Evolutionary conservation across 2,113 vertebrate species (phyloP), one percentile per base, ranked within the genome.

Genomic region (Probosciger aterrimus): DNA sequence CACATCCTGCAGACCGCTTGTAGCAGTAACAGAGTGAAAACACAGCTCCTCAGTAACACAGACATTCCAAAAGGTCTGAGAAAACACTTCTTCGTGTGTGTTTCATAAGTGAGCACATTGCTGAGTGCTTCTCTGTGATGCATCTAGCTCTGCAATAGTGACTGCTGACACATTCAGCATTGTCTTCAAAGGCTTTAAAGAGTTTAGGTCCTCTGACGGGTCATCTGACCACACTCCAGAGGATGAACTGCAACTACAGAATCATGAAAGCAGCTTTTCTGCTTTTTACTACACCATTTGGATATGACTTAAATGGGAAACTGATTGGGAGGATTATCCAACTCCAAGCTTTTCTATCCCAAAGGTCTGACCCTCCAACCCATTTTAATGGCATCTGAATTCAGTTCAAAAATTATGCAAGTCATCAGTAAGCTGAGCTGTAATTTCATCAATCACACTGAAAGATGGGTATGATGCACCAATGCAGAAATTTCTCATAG

Each of bases 1-100:
- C n/a, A 33, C 43, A 16, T 3, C 81, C 92, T 55, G 30, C 43
- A 59, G 25, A 33, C 6, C 0, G 0, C 73, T 6, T 18, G 7
- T 0, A 39, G 44, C 1, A 0, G 39, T 8, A 57, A 57, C 0
- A 0, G 37, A 33, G 46, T 10, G 39, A 85, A 82, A 91, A 75
- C 37, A 79, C 39, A 78, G 23, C 20, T n/a, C 37, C 62, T 35
- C 15, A 5, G 3, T 2, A 70, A 18, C 10, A 4, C 73, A 53
- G 37, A 43, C 5, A 0, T 8, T 53, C 19, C 39, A 71, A 43
- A 71, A 52, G 19, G n/a, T 50, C 18, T 41, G 24, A 52, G 65
- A 60, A 91, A 75, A 86, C 16, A 71, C 13, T 11, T 55, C 44
- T 80, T 35, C 33, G 73, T 44, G 24, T 57, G 81, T 33, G 57